phyloP scores from a whole-genome alignment of 2,888 invertebrate genomes.

The Priocnemis perturbator region DNA sequence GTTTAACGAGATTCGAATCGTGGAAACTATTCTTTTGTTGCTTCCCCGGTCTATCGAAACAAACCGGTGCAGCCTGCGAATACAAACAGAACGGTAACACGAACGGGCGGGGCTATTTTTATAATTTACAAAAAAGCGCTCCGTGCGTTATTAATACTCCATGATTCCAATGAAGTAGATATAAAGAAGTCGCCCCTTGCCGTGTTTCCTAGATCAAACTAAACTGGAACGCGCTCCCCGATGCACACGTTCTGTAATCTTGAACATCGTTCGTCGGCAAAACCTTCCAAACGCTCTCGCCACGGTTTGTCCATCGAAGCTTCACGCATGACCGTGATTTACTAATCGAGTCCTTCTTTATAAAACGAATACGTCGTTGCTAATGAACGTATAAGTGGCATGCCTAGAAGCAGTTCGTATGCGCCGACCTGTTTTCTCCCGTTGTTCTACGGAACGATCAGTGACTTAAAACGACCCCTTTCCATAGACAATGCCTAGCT shows the following conservation, averaged over 20 bases:
- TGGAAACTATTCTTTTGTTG: background rate
- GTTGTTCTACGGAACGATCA: slow-evolving; percentile 1
- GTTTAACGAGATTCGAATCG: too few species aligned
- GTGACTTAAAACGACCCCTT: slow-evolving; percentile 10
- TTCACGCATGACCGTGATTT: too few species aligned
- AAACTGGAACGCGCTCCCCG: too few species aligned
- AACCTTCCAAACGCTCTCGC: background rate
- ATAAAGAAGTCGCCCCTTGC: slow-evolving; percentile 22
- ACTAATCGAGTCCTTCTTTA: too few species aligned
- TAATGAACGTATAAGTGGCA: too few species aligned
- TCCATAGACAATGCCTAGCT: background rate
- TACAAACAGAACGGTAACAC: slow-evolving; percentile 10
- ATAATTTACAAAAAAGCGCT: slow-evolving; percentile 37
- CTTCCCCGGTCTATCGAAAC: background rate
- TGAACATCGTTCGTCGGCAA: slow-evolving; percentile 11
- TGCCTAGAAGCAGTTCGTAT: too few species aligned
- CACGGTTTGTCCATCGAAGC: too few species aligned
- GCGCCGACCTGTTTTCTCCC: too few species aligned
- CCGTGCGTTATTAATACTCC: slow-evolving; percentile 46
- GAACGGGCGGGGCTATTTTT: slow-evolving; percentile 39
- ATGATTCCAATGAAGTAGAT: slow-evolving; percentile 28
- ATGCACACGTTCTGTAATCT: background rate
- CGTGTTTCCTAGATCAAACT: too few species aligned
- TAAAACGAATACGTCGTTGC: too few species aligned
- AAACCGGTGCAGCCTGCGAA: slow-evolving; percentile 13